Conservation (phyloP, 92 coral and sea anemone species). For the Palythoa caribaeorum region DNA sequence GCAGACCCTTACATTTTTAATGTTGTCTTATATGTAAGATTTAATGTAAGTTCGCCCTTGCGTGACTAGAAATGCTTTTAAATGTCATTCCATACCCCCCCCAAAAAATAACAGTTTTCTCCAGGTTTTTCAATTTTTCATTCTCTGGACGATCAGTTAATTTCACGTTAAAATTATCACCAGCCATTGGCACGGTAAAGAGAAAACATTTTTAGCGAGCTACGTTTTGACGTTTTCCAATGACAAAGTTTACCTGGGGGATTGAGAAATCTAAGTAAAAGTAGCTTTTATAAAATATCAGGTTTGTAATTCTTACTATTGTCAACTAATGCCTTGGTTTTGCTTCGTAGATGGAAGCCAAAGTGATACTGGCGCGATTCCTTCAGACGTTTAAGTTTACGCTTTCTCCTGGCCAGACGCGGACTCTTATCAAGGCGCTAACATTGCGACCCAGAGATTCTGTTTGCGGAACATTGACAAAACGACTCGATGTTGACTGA, state of each 20-base stretch:
- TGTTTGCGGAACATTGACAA: conserved; percentile 11
- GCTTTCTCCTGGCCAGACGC: conserved; percentile 37
- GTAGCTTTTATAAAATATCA: neutral
- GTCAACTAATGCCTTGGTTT: neutral
- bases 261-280: neutral
- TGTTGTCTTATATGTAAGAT: too few relatives aligned
- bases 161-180: too few relatives aligned
- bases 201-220: too few relatives aligned
- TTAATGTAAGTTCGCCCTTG: too few relatives aligned
- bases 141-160: too few relatives aligned
- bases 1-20: too few relatives aligned
- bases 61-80: too few relatives aligned
- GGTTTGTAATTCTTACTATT: neutral
- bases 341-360: conserved; percentile 34
- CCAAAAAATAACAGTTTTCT: too few relatives aligned
- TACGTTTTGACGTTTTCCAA: too few relatives aligned
- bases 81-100: too few relatives aligned
- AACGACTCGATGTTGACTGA: neutral
- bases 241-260: neutral
- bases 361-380: conserved; percentile 18
- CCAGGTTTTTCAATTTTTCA: too few relatives aligned
- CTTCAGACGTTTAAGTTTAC: conserved; percentile 37
- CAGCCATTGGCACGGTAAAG: too few relatives aligned
- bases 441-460: conserved; percentile 35
- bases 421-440: neutral